Percentiles rank a stretch among this genome's conserved stretches.
Evolutionary conservation across 2,888 invertebrate genomes (phyloP).

Genomic region (Oscheius myriophilus): DNA sequence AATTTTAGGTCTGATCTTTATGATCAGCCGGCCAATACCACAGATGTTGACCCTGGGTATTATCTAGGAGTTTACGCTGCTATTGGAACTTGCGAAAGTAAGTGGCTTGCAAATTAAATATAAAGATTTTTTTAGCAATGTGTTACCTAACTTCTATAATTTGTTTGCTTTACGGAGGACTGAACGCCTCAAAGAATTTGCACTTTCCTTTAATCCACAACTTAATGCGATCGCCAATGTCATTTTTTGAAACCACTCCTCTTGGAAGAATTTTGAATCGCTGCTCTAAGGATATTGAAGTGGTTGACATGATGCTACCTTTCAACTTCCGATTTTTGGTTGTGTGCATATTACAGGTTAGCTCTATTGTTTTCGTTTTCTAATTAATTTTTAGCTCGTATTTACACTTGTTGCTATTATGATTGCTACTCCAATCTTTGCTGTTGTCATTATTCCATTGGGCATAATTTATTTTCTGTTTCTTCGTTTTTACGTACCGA

Average conservation of each 20-base stretch:
- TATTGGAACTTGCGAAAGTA: conserved; percentile 19
- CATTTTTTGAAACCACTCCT: conserved; percentile 72
- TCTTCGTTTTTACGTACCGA: conserved; percentile 87
- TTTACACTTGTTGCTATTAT: conserved; percentile 61
- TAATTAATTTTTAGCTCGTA: conserved; percentile 36
- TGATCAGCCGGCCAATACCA: no score
- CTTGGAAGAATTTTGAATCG: conserved; percentile 73
- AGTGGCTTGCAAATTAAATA: background rate
- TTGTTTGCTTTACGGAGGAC: conserved; percentile 53
- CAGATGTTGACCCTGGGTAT: conserved; percentile 1
- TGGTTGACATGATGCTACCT: conserved; percentile 57
- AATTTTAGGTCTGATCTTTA: no score
- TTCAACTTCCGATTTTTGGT: conserved; percentile 62
- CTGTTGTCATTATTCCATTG: conserved; percentile 60
- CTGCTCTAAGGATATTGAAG: conserved; percentile 67
- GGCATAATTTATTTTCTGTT: conserved; percentile 56
- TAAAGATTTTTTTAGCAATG: background rate
- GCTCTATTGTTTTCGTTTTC: background rate
- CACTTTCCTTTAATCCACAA: conserved; percentile 55
- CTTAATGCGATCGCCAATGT: conserved; percentile 66
- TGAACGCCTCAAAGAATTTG: conserved; percentile 58
- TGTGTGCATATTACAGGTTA: conserved; percentile 57
- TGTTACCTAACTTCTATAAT: conserved; percentile 36
- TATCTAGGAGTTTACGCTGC: conserved; percentile 21
- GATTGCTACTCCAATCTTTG: conserved; percentile 65